A percentile compares a stretch with the other conserved stretches of the same genome.
These are phyloP conservation scores for Teleiodes luculella DNA, from an alignment of 2,888 invertebrate species.

Conservation along the genomic window DNA sequence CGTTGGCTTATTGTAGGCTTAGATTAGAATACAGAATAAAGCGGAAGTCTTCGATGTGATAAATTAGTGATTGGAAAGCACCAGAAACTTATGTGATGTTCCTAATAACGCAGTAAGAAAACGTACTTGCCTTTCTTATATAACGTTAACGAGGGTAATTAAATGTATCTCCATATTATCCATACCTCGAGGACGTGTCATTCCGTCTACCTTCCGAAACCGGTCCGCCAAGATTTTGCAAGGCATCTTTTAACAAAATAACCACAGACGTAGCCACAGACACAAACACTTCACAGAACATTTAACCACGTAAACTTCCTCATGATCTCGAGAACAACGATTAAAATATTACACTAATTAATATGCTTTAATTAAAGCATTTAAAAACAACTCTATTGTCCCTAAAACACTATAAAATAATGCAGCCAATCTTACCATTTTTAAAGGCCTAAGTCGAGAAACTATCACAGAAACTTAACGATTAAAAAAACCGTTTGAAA, in stretches of 20 bases:
- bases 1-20: too few species aligned
- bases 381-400: neutral
- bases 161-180: neutral
- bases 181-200: conserved; percentile 9
- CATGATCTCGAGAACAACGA: conserved; percentile 1
- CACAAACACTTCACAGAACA: conserved; percentile 7
- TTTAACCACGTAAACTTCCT: conserved; percentile 5
- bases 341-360: conserved; percentile 3
- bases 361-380: neutral
- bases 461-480: conserved; percentile 28
- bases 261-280: conserved; percentile 7
- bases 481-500: conserved; percentile 36
- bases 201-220: conserved; percentile 7
- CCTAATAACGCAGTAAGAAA: too few species aligned
- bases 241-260: neutral
- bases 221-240: conserved; percentile 10
- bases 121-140: too few species aligned
- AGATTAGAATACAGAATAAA: too few species aligned
- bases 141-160: too few species aligned
- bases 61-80: too few species aligned
- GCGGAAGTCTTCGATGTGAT: too few species aligned
- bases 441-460: conserved; percentile 26
- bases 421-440: conserved; percentile 34
- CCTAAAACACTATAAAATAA: neutral
- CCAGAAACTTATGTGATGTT: too few species aligned